Evolutionary conservation across 1,140 invertebrate species (phyloP), one percentile per base, ranked within the genome.

Genomic region (Rhynchophorus ferrugineus): DNA sequence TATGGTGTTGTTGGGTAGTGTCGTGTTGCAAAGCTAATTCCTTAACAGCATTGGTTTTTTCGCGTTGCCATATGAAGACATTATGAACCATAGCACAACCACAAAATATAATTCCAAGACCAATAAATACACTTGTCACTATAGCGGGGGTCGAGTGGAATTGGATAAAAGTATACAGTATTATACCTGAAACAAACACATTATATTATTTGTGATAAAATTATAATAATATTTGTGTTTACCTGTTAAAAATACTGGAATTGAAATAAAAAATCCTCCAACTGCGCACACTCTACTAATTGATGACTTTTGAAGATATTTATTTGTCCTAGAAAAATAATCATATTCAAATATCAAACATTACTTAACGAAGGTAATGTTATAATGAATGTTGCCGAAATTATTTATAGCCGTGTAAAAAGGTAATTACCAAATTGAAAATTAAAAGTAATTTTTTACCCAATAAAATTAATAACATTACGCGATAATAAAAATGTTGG

Each of bases 21-120:
- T 47, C 62, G 56, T 64, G 69, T 56, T 71, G 68, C 42, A 67
- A 58, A 29, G 64, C 71, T 21, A 71, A 51, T 39, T 68, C 67
- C 57, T 67, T 70, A 18, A 63, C 76, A 46, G 68, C 74, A 65
- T 73, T 83, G 0, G 83, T 85, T 65, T 84, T 86, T 69, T 90
- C 90, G 72, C 82, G 84, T 69, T 93, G 89, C 91, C 91, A 95
- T 14, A 94, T 82, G 69, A 93, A 93, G 3, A 92, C 88, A 68
- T 93, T 94, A 71, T 95, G 91, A 6, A 94, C 89, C 81, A 93
- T 89, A 36, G 89, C 89, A 61, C 88, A 87, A 49, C 90, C 88
- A 69, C 91, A 93, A 72, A 94, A 93, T 9, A 94, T 78, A 33
- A 94, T 91, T 1, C 90, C 90, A 2, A 91, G 73, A 6, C 86